Evolutionary conservation across 2,797 vertebrate genomes (phyloP).

Genomic region (Poecile montanus): DNA sequence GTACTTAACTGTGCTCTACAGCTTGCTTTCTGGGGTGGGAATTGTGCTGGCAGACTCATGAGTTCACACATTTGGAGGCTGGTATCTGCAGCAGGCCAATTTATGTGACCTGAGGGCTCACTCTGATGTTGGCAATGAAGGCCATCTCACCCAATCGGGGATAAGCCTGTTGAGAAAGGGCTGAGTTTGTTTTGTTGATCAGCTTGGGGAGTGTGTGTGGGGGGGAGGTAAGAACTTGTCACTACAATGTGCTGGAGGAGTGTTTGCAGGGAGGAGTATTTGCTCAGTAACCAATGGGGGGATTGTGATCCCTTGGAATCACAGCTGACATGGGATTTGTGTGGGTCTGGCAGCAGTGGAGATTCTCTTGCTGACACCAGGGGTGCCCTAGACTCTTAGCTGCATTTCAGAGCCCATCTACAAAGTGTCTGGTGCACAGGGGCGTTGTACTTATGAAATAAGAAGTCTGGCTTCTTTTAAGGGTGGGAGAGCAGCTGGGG

Average conservation of each 20-base stretch:
- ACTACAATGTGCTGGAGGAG: not conserved
- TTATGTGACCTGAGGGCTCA: not conserved
- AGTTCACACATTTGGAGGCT: not conserved
- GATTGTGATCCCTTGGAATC: not conserved
- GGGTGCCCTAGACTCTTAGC: not conserved
- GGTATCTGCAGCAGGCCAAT: not conserved
- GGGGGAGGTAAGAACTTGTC: not conserved
- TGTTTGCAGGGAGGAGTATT: not conserved
- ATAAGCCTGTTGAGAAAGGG: not conserved
- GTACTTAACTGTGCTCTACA: not conserved
- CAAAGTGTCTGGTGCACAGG: not conserved
- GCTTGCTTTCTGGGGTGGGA: not conserved
- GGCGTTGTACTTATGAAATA: not conserved
- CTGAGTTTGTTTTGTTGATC: not conserved
- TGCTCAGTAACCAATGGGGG: not conserved
- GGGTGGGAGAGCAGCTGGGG: not conserved
- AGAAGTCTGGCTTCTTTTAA: not conserved
- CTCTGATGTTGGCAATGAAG: not conserved
- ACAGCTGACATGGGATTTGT: not conserved
- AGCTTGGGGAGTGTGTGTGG: not conserved
- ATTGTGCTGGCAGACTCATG: not conserved
- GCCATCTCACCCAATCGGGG: not conserved
- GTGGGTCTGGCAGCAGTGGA: not conserved
- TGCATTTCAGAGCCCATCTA: not conserved
- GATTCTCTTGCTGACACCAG: not conserved